Conservation (phyloP, 2,113 vertebrate genomes). For the Archilochus colubris region DNA sequence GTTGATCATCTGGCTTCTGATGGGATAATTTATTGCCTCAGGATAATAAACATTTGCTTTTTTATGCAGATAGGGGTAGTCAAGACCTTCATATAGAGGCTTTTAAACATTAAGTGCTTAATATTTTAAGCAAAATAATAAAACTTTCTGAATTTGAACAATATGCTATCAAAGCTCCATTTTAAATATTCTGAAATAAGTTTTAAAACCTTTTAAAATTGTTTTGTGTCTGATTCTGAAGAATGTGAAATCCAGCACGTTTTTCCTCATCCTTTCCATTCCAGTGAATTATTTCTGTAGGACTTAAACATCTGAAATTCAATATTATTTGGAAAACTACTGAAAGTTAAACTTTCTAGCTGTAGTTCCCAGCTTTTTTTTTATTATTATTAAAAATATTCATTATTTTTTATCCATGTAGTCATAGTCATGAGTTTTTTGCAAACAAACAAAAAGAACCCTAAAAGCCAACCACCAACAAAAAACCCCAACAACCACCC, state of each 20-base stretch:
- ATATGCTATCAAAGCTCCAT: neutral
- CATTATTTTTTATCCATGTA: neutral
- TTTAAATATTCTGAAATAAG: neutral
- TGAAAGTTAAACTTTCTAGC: neutral
- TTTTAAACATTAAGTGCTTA: neutral
- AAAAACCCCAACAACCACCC: neutral
- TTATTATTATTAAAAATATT: no score
- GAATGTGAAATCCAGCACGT: neutral
- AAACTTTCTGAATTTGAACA: neutral
- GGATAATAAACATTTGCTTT: slow-evolving; percentile 8
- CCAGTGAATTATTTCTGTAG: neutral
- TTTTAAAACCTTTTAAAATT: neutral
- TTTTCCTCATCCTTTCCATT: neutral
- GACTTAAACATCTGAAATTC: neutral
- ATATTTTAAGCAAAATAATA: neutral
- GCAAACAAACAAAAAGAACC: neutral
- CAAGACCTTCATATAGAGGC: neutral
- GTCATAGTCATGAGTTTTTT: neutral
- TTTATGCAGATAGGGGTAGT: neutral
- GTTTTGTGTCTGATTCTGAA: neutral
- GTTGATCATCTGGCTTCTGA: neutral
- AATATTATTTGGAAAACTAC: neutral
- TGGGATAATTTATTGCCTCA: neutral
- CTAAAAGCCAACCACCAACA: neutral
- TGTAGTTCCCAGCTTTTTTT: neutral